These are phyloP conservation scores for Auanema sp. DNA, from an alignment of 2,888 invertebrate genomes.

Conservation along the genomic window DNA sequence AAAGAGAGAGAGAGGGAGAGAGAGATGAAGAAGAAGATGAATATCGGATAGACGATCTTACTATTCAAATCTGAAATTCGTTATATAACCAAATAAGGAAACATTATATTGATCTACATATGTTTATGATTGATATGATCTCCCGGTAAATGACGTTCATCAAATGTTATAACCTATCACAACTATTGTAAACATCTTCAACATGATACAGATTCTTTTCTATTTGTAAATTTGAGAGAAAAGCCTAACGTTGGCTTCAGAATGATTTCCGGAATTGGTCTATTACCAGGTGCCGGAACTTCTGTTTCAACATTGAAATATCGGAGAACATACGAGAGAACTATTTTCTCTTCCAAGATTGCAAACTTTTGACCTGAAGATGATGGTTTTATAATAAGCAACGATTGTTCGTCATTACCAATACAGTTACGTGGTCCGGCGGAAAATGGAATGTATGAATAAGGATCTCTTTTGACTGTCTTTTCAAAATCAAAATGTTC, in stretches of 20 bases:
- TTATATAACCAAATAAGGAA: too few species aligned
- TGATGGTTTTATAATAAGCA: neutral
- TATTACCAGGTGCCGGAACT: constrained; percentile 40
- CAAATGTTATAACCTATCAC: too few species aligned
- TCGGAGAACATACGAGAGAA: constrained; percentile 64
- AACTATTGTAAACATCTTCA: too few species aligned
- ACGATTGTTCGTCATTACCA: constrained; percentile 54
- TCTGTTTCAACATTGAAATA: constrained; percentile 56
- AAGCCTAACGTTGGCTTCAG: constrained; percentile 28
- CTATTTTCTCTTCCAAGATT: constrained; percentile 65
- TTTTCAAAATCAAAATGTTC: constrained; percentile 66
- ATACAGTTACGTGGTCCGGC: constrained; percentile 60
- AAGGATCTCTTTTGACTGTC: constrained; percentile 48
- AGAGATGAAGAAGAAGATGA: too few species aligned
- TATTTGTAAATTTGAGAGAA: constrained; percentile 15
- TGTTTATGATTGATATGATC: too few species aligned
- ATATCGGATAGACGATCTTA: too few species aligned
- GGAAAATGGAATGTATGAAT: constrained; percentile 58
- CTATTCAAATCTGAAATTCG: too few species aligned
- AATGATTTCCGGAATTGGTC: constrained; percentile 33
- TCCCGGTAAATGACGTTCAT: too few species aligned
- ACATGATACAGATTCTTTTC: neutral
- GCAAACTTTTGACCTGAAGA: constrained; percentile 60
- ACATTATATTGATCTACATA: too few species aligned
- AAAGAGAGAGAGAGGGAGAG: too few species aligned